Conservation (phyloP, 2,797 vertebrate genomes). For the Acipenser ruthenus region DNA sequence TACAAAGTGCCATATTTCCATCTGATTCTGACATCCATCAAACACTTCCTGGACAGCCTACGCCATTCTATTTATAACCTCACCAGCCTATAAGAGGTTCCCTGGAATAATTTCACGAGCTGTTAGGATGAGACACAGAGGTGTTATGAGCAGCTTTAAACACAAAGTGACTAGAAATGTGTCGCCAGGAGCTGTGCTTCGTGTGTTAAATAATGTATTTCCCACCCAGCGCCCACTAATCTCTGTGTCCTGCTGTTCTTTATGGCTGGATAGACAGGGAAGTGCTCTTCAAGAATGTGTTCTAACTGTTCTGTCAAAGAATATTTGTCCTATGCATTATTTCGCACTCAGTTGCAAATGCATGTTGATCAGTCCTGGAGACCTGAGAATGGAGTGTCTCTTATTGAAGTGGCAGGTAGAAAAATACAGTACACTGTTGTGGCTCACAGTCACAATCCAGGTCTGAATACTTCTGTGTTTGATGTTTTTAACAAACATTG, state of each 20-base stretch:
- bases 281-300: conserved; percentile 10
- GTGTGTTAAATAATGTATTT: conserved; percentile 21
- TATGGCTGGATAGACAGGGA: conserved; percentile 10
- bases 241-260: conserved; percentile 6
- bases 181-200: background rate
- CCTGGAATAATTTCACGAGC: conserved; percentile 1
- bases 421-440: background rate
- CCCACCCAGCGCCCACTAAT: conserved; percentile 11
- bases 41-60: background rate
- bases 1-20: conserved; percentile 25
- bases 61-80: background rate
- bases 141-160: conserved; percentile 15
- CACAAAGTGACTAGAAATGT: conserved; percentile 21
- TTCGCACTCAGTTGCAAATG: background rate
- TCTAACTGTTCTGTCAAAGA: background rate
- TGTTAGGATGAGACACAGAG: conserved; percentile 16
- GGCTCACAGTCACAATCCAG: no score
- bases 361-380: background rate
- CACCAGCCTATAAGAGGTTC: background rate
- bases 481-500: conserved; percentile 13
- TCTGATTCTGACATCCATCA: background rate
- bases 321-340: background rate
- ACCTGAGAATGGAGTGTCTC: background rate
- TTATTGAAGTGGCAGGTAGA: background rate
- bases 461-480: background rate